Evolutionary conservation across 2,113 vertebrate genomes (phyloP).

Genomic region (Chinchilla lanigera): DNA sequence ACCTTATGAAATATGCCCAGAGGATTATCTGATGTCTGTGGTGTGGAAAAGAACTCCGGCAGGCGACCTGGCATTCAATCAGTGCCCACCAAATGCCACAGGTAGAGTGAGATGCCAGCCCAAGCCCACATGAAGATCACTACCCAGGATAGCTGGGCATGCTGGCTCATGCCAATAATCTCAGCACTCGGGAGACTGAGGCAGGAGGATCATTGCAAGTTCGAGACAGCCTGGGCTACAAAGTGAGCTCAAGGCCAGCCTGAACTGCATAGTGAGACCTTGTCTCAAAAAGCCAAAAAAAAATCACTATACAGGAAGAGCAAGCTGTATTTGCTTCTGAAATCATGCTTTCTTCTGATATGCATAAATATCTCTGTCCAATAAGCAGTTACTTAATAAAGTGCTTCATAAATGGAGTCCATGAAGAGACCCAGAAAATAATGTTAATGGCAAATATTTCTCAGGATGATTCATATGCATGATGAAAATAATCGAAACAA

Average conservation of each 20-base stretch:
- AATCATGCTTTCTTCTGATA: not conserved
- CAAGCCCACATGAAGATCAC: not conserved
- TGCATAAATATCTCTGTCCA: not conserved
- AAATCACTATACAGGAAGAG: not conserved
- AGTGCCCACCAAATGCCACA: conserved; percentile 98
- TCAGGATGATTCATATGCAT: not conserved
- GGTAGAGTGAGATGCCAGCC: conserved; percentile 86
- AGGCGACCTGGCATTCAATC: conserved; percentile 97
- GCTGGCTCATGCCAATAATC: no score
- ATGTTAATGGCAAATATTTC: not conserved
- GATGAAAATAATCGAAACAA: not conserved
- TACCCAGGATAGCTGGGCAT: no score
- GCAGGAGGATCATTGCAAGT: no score
- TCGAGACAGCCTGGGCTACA: no score
- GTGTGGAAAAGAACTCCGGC: conserved; percentile 99
- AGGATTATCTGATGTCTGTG: conserved; percentile 97
- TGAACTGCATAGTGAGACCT: no score
- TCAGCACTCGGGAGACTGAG: no score
- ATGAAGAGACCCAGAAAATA: conserved; percentile 18
- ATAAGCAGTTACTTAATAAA: conserved; percentile 17
- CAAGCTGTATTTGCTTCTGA: not conserved
- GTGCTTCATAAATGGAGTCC: not conserved
- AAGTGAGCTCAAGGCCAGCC: no score
- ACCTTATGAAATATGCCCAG: conserved; percentile 98
- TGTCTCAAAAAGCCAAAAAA: no score